Evolutionary conservation across 2,888 invertebrate species (phyloP).

Genomic region (Drosophila meridionalis): DNA sequence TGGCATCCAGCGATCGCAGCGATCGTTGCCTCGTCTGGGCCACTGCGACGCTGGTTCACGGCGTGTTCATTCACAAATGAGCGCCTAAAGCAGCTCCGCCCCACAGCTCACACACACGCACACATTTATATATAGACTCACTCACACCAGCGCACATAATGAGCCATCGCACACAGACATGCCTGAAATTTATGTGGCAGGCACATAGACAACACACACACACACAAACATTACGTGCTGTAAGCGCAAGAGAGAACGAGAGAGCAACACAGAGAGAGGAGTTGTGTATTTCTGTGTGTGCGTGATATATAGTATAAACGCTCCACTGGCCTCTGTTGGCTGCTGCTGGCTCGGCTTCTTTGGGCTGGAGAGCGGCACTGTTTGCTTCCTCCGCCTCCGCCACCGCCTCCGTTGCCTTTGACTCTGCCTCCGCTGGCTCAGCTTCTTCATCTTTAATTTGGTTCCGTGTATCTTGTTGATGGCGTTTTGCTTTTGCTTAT

Average conservation of each 20-base stretch:
- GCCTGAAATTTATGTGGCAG: constrained; percentile 72
- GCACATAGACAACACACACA: constrained; percentile 61
- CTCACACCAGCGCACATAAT: constrained; percentile 58
- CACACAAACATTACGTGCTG: constrained; percentile 22
- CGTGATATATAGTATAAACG: constrained; percentile 26
- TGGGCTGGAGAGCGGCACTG: constrained; percentile 29
- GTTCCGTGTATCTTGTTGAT: constrained; percentile 80
- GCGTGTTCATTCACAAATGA: constrained; percentile 83
- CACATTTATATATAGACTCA: constrained; percentile 30
- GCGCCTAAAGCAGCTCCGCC: constrained; percentile 84
- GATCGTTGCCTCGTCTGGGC: constrained; percentile 55
- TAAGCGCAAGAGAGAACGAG: constrained; percentile 9
- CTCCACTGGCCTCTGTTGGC: constrained; percentile 37
- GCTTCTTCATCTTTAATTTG: constrained; percentile 81
- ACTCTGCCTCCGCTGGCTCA: constrained; percentile 35
- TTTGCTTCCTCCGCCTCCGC: constrained; percentile 21
- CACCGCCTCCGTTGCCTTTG: neutral
- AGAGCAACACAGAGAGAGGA: neutral
- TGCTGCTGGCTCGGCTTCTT: constrained; percentile 60
- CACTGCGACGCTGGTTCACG: constrained; percentile 55
- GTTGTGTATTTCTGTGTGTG: neutral
- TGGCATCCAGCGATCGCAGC: constrained; percentile 57
- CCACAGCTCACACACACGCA: constrained; percentile 68
- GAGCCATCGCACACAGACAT: constrained; percentile 60
- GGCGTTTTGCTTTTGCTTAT: constrained; percentile 78